phyloP scores from a whole-genome alignment of 2,113 vertebrate species.

The Ovis aries region ARS-UI_Ramb_v3.0 NC_056055.1:184333001-184333500 shows the following conservation, averaged over 20 bases:
- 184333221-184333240: neutral
- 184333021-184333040: neutral
- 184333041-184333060: neutral
- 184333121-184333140: neutral
- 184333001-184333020: neutral
- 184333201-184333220: neutral
- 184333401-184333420: neutral
- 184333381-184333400: neutral
- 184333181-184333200: neutral
- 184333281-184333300: neutral
- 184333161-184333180: neutral
- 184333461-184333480: neutral
- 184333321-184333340: neutral
- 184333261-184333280: neutral
- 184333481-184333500: neutral
- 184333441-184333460: neutral
- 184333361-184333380: neutral
- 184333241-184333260: neutral
- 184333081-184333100: accelerated
- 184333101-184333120: neutral
- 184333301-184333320: neutral
- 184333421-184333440: neutral
- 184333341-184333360: neutral
- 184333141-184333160: neutral
- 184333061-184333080: neutral